Conservation (phyloP, 2,797 vertebrate genomes). For the Sebastes hopkinsi region DNA sequence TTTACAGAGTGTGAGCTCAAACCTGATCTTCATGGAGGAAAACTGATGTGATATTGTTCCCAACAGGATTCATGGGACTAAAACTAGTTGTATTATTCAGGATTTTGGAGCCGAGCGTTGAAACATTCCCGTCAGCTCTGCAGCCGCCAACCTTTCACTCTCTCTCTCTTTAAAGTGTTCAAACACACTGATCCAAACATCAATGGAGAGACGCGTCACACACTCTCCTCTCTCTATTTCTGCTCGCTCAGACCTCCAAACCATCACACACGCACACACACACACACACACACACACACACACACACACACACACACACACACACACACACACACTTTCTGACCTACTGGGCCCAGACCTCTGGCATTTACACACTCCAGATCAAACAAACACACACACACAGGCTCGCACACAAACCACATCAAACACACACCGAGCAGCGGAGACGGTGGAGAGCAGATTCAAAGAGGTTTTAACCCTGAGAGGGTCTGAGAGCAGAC, state of each 20-base stretch:
- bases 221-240: neutral
- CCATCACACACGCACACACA: slow-evolving; percentile 4
- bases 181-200: slow-evolving; percentile 64
- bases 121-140: too few relatives aligned
- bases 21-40: too few relatives aligned
- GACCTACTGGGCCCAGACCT: slow-evolving; percentile 75
- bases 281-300: slow-evolving; percentile 7
- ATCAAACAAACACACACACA: slow-evolving; percentile 63
- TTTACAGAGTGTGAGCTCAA: too few relatives aligned
- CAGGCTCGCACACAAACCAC: neutral
- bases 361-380: slow-evolving; percentile 82
- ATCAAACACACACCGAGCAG: slow-evolving; percentile 54
- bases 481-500: slow-evolving; percentile 18
- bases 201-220: slow-evolving; percentile 54
- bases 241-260: neutral
- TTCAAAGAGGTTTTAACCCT: slow-evolving; percentile 27
- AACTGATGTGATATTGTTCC: too few relatives aligned
- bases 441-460: neutral
- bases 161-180: slow-evolving; percentile 60
- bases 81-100: neutral
- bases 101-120: too few relatives aligned
- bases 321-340: slow-evolving; percentile 37
- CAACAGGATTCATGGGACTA: too few relatives aligned
- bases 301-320: slow-evolving; percentile 11
- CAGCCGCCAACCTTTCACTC: neutral